Evolutionary conservation across 2,888 invertebrate genomes (phyloP).

Genomic region (Blastobasis adustella): DNA sequence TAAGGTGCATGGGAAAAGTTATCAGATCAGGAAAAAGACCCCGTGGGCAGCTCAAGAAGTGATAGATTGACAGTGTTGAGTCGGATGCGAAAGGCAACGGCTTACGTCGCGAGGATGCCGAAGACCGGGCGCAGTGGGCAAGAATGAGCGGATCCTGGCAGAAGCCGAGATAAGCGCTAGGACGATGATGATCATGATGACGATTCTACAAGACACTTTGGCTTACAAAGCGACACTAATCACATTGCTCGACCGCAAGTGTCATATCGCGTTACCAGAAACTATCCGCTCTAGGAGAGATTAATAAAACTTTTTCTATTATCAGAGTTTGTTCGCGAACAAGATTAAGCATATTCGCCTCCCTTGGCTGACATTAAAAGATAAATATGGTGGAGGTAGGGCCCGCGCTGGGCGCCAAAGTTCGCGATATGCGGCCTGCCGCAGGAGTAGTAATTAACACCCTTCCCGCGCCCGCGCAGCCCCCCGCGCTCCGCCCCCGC

Average conservation of each 20-base stretch:
- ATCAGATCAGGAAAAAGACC: too few relatives aligned
- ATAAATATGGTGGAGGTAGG: constrained; percentile 51
- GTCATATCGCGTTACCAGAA: constrained; percentile 5
- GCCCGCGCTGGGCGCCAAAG: constrained; percentile 60
- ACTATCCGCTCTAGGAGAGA: constrained; percentile 10
- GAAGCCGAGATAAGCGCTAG: too few relatives aligned
- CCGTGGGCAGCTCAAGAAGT: too few relatives aligned
- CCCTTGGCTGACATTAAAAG: constrained; percentile 51
- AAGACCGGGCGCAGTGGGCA: too few relatives aligned
- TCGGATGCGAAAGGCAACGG: too few relatives aligned
- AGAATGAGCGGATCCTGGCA: too few relatives aligned
- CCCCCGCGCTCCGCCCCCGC: constrained; percentile 16
- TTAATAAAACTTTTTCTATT: constrained; percentile 32
- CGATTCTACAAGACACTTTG: too few relatives aligned
- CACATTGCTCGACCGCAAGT: not conserved
- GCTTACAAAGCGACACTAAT: too few relatives aligned
- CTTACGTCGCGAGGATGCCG: too few relatives aligned
- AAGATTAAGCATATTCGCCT: constrained; percentile 38
- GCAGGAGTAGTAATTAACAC: constrained; percentile 72
- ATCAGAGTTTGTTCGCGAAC: constrained; percentile 33
- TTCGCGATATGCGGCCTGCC: constrained; percentile 69
- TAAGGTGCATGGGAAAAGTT: too few relatives aligned
- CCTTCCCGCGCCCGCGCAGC: constrained; percentile 36
- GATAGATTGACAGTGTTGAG: too few relatives aligned
- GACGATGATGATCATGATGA: too few relatives aligned